Evolutionary conservation across 2,797 vertebrate species (phyloP), one percentile per base, ranked within the genome.

Genomic region (Zenarchopterus dispar): DNA sequence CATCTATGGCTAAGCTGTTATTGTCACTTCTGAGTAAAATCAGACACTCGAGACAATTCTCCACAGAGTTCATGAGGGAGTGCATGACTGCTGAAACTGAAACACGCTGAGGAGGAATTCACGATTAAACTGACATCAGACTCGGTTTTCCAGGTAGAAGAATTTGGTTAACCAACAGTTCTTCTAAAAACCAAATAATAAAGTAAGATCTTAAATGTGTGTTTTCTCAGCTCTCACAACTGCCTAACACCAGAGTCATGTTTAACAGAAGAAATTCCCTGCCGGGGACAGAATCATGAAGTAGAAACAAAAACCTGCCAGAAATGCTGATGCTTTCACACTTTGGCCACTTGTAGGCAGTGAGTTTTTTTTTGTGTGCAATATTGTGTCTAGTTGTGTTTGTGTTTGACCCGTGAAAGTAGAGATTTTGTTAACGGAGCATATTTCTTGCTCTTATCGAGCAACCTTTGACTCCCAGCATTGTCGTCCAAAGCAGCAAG

Each of bases 71-170:
- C 19, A 46, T 9, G 8, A 1, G 24, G 24, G 24, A 24, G 24
- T n/a, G n/a, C 24, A 31, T 31, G 8, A 8, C 19, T 49, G 19
- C 51, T 13, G 19, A 1, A 51, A 28, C 48, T 19, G 0, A 56
- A 58, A 47, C 33, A 36, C 33, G 2, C 4, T 13, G 8, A 36
- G 10, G 8, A 10, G 2, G 36, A 39, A 39, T 39, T 39, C 11
- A 8, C 16, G 5, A 5, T 39, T 15, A 3, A 39, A 39, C 16
- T 39, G 36, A 15, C 11, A 39, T 36, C 11, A 36, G 9, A 31
- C 31, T 31, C 46, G 64, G 56, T 77, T 89, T 84, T 87, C 79
- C 80, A 86, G 76, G 88, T 85, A 90, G 85, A 86, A 22, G 5
- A 47, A 48, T 49, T n/a, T n/a, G n/a, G n/a, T n/a, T n/a, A n/a